These are phyloP conservation scores for Sarcophaga bullata DNA, from an alignment of 1,140 invertebrate species.

Conservation along the genomic window DNA sequence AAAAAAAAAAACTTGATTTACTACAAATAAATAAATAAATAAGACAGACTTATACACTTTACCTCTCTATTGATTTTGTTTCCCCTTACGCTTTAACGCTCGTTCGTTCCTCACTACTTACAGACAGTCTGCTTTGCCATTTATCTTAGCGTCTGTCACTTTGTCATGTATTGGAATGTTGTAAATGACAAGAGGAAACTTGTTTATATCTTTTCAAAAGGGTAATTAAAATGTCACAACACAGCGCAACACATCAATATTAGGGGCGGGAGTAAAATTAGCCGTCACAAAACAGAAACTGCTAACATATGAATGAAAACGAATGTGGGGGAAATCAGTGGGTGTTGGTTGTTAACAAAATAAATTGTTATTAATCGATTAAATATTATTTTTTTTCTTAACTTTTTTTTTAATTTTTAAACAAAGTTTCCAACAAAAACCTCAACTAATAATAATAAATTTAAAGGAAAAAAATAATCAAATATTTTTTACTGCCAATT, in stretches of 20 bases:
- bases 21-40: background rate
- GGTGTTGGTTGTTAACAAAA: background rate
- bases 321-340: background rate
- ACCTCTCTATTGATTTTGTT: background rate
- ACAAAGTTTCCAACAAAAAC: background rate
- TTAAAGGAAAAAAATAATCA: background rate
- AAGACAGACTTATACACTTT: background rate
- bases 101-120: too few relatives aligned
- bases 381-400: background rate
- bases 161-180: conserved; percentile 27
- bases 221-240: conserved; percentile 38
- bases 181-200: conserved; percentile 26
- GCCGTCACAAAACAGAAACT: background rate
- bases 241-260: too few relatives aligned
- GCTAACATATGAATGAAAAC: background rate
- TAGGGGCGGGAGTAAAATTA: background rate
- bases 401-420: background rate
- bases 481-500: conserved; percentile 3
- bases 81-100: too few relatives aligned
- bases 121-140: too few relatives aligned
- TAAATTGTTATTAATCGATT: conserved; percentile 10
- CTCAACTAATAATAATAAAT: background rate
- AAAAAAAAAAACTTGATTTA: background rate
- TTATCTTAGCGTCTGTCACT: background rate
- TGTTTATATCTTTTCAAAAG: conserved; percentile 27